Evolutionary conservation across 2,888 invertebrate genomes (phyloP), one percentile per base, ranked within the genome.

Genomic region (Drosophila mettleri): DNA sequence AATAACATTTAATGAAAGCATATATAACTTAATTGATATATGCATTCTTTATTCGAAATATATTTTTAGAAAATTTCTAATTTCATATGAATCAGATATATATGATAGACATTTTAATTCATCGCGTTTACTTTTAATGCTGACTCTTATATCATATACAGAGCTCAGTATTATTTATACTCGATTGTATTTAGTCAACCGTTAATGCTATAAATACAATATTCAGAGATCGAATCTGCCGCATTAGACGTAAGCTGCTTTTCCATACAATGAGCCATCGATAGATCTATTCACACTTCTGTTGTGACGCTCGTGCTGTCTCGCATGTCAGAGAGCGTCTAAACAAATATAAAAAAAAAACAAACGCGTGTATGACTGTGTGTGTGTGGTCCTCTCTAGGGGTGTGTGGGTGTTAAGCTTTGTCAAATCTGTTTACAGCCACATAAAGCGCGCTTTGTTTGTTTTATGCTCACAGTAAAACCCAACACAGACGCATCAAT

Each of bases 221-320:
- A 64, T 58, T 55, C 29, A 51, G 18, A 53, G 46, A 70, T 43
- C 55, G 20, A 36, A 69, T 60, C 53, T 38, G 27, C 27, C 29
- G 54, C 51, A 62, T 68, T 53, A 48, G 54, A 27, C 62, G 34
- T 75, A 80, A 78, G 75, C 76, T 39, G 76, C 64, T 76, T 80
- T 70, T 46, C 52, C 58, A 59, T 58, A 39, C 57, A 52, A 43
- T 58, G 55, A 20, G 54, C 70, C 57, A 64, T 59, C 63, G 63
- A 82, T 79, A 65, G 72, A 72, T 79, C 69, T 73, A 67, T 85
- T 87, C 82, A 77, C 83, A 87, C 87, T 87, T 85, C 62, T 59
- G 75, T 73, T 79, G 81, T 74, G 77, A 66, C 68, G 77, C 71
- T 78, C 52, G 64, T 58, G 54, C 61, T 60, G 69, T 59, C 69